A percentile compares a stretch with the other conserved stretches of the same genome.
Conservation (phyloP, 2,113 vertebrate genomes). For the Pelecanus crispus region DNA sequence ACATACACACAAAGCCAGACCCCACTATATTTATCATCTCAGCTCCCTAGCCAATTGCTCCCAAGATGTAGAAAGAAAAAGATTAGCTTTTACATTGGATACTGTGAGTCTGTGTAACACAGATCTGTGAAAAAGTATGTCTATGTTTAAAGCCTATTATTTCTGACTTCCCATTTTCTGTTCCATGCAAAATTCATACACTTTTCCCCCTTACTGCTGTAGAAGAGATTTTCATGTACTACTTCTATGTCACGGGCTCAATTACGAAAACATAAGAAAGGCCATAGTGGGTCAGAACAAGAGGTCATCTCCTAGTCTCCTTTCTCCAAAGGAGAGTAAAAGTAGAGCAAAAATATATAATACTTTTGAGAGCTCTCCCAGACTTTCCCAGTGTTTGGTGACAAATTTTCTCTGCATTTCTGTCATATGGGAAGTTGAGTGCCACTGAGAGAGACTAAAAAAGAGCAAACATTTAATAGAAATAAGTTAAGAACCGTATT, state of each 20-base stretch:
- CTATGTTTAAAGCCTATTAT: not conserved
- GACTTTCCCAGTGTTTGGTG: not conserved
- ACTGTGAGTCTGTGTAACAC: not conserved
- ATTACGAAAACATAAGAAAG: not conserved
- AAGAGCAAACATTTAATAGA: not conserved
- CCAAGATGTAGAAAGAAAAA: not conserved
- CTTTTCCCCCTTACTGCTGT: not conserved
- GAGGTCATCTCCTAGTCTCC: not conserved
- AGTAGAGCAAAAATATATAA: not conserved
- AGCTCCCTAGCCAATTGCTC: too few relatives aligned
- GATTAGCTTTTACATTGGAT: not conserved
- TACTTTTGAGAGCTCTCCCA: not conserved
- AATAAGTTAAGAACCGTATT: not conserved
- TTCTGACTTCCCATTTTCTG: not conserved
- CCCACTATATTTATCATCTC: not conserved
- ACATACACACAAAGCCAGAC: not conserved
- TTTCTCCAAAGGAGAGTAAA: not conserved
- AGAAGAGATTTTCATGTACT: not conserved
- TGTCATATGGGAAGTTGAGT: not conserved
- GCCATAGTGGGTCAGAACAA: not conserved
- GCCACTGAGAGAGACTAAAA: not conserved
- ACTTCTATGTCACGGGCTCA: not conserved
- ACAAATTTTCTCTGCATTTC: not conserved
- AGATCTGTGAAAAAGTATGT: not conserved
- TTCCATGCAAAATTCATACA: not conserved